phyloP scores from a whole-genome alignment of 2,888 invertebrate species.

The Entomobrya proxima region DNA sequence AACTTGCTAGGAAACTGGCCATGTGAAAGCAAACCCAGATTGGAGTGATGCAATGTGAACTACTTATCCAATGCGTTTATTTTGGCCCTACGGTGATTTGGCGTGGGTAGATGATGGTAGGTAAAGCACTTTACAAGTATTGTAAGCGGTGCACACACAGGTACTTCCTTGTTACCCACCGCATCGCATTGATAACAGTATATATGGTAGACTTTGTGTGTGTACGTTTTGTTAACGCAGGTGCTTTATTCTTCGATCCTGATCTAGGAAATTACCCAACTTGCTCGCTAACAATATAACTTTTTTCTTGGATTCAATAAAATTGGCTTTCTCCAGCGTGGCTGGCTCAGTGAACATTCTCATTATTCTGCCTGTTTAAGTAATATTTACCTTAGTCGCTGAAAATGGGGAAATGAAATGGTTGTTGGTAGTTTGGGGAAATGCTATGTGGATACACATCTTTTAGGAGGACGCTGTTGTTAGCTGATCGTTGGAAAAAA shows the following conservation, averaged over 20 bases:
- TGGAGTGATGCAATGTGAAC: neutral
- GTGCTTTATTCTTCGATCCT: neutral
- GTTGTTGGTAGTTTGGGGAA: neutral
- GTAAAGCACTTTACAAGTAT: neutral
- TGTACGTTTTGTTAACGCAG: neutral
- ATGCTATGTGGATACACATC: neutral
- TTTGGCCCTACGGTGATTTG: constrained; percentile 2
- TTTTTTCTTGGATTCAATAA: constrained; percentile 26
- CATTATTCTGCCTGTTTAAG: constrained; percentile 55
- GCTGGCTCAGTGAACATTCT: constrained; percentile 31
- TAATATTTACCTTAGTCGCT: constrained; percentile 34
- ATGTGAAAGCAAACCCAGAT: neutral
- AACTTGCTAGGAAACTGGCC: neutral
- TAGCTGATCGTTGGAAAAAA: neutral
- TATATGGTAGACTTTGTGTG: too few relatives aligned
- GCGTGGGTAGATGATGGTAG: neutral
- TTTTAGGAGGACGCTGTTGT: neutral
- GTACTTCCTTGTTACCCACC: neutral
- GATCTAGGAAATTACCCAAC: neutral
- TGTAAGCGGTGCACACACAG: neutral
- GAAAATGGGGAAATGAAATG: constrained; percentile 30
- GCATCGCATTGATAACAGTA: neutral
- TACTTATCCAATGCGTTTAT: neutral
- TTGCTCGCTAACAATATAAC: neutral
- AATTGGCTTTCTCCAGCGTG: constrained; percentile 31